Conservation (phyloP, 2,113 vertebrate genomes). For the Tapirus terrestris region DNA sequence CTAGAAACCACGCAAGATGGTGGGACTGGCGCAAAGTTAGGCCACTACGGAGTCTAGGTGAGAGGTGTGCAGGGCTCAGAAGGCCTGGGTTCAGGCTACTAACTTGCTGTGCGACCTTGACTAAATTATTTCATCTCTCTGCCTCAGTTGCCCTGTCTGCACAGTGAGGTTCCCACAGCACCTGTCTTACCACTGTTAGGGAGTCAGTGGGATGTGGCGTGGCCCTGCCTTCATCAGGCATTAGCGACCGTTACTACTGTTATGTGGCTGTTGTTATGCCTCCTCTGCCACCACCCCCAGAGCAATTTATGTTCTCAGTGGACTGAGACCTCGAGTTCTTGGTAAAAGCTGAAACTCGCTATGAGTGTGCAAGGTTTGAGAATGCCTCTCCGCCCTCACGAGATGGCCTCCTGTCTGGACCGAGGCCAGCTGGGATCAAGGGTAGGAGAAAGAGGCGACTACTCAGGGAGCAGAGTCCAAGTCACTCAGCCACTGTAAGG, state of each 20-base stretch:
- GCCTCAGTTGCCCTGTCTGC: not conserved
- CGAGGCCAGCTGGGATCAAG: not conserved
- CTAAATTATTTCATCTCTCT: not conserved
- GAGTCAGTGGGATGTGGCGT: fast-evolving
- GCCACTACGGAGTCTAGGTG: fast-evolving
- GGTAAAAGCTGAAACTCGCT: not conserved
- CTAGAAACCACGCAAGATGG: not conserved
- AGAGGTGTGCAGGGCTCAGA: not conserved
- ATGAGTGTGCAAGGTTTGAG: fast-evolving
- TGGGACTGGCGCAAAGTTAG: not conserved
- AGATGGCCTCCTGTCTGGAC: not conserved
- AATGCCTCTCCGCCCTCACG: not conserved
- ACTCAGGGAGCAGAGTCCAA: not conserved
- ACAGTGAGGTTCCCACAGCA: not conserved
- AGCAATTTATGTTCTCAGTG: not conserved
- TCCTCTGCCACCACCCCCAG: not conserved
- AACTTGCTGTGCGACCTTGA: not conserved
- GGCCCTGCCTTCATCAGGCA: not conserved
- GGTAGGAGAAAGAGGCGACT: not conserved
- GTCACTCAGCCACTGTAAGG: not conserved
- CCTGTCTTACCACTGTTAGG: not conserved
- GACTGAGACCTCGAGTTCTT: not conserved
- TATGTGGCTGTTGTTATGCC: not conserved
- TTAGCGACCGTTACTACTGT: not conserved
- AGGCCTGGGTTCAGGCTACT: not conserved